Evolutionary conservation across 2,113 vertebrate genomes (phyloP).

Genomic region (Erinaceus europaeus): DNA sequence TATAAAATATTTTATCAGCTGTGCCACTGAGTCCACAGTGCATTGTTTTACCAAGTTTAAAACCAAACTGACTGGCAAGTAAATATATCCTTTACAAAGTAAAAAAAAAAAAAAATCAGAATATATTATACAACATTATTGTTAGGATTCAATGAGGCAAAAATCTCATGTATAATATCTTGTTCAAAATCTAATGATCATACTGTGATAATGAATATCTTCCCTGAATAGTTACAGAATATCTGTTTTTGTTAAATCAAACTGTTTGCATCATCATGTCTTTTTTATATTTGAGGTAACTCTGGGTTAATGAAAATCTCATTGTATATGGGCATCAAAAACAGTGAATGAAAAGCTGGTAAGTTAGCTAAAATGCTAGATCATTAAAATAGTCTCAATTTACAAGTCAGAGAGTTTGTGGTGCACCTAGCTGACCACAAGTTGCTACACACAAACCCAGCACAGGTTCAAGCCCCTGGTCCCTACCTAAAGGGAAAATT

Average conservation of each 20-base stretch:
- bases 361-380: background rate
- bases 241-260: background rate
- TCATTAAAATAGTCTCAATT: background rate
- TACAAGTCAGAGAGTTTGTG: background rate
- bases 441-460: too few species aligned
- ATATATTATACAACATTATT: background rate
- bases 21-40: too few species aligned
- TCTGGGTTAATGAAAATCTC: background rate
- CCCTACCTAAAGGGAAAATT: too few species aligned
- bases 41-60: too few species aligned
- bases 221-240: background rate
- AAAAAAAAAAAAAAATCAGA: conserved; percentile 3
- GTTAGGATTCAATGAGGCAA: background rate
- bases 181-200: background rate
- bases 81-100: too few species aligned
- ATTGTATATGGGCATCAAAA: background rate
- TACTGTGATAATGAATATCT: background rate
- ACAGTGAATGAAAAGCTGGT: background rate
- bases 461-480: too few species aligned
- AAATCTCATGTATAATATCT: background rate
- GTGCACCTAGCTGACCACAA: too few species aligned
- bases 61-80: too few species aligned
- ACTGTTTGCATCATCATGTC: background rate
- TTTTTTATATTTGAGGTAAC: conserved; percentile 9
- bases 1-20: conserved; percentile 15